Conservation (phyloP, 1,140 invertebrate species). For the Solen grandis region DNA sequence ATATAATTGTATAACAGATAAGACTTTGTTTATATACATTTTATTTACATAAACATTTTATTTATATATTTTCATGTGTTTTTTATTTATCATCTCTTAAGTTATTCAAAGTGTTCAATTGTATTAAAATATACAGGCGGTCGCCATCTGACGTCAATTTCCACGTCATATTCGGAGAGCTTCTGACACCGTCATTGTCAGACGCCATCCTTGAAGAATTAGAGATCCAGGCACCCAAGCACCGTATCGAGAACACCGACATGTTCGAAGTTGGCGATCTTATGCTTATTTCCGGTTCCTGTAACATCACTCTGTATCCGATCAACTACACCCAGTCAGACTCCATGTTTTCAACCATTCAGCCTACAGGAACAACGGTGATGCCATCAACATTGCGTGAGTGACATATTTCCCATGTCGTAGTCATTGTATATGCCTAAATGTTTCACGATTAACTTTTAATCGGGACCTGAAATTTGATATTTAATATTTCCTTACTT, state of each 20-base stretch:
- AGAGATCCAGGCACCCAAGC: constrained; percentile 36
- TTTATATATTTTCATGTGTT: too few relatives aligned
- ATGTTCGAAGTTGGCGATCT: constrained; percentile 52
- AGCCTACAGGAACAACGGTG: constrained; percentile 17
- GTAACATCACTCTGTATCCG: constrained; percentile 27
- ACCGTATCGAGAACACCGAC: constrained; percentile 25
- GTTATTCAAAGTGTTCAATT: too few relatives aligned
- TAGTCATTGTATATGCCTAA: not conserved
- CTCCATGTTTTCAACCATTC: constrained; percentile 13
- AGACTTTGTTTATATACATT: too few relatives aligned
- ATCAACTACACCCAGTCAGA: constrained; percentile 44
- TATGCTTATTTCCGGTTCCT: constrained; percentile 34
- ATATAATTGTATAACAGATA: too few relatives aligned
- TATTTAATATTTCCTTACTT: not conserved
- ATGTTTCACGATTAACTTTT: not conserved
- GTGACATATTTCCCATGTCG: not conserved
- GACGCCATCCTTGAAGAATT: constrained; percentile 31
- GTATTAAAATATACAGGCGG: too few relatives aligned
- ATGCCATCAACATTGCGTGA: not conserved
- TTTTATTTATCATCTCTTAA: too few relatives aligned
- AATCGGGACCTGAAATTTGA: not conserved
- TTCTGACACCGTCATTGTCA: constrained; percentile 34
- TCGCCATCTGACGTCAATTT: constrained; percentile 27
- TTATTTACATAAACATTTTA: too few relatives aligned
- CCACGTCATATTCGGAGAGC: constrained; percentile 50